Conservation (phyloP, 1,140 invertebrate species). For the Tetramorium parvispinum region DNA sequence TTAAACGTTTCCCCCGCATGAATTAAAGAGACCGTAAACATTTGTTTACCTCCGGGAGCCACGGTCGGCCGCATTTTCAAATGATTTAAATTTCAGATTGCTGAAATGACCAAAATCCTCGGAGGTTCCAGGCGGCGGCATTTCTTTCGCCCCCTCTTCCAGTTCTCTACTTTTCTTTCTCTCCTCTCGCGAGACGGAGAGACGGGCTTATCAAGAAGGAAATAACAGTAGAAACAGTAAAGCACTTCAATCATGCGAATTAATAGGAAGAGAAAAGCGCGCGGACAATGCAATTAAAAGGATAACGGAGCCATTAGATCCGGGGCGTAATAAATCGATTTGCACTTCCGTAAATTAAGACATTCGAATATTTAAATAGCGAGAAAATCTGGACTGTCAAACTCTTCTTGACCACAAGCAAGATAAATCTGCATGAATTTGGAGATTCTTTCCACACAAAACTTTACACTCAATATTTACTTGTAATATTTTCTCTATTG, state of each 20-base stretch:
- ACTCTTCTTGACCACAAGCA: background rate
- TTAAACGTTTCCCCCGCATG: conserved; percentile 39
- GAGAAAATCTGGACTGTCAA: background rate
- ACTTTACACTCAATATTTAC: too few species aligned
- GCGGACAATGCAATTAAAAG: conserved; percentile 15
- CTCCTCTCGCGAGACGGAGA: background rate
- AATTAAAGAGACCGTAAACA: conserved; percentile 55
- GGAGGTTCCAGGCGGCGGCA: conserved; percentile 27
- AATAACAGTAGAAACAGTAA: background rate
- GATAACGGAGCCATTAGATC: background rate
- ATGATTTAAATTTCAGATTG: conserved; percentile 60
- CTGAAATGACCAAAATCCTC: conserved; percentile 62
- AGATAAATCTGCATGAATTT: background rate
- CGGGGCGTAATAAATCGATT: background rate
- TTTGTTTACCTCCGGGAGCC: conserved; percentile 35
- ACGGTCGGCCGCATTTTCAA: conserved; percentile 27
- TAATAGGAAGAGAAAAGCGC: background rate
- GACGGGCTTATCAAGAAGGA: conserved; percentile 16
- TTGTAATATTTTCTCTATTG: too few species aligned
- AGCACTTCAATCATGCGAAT: conserved; percentile 1
- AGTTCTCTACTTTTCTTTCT: background rate
- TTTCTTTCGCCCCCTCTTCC: conserved; percentile 30
- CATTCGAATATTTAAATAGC: background rate
- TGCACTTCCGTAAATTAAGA: background rate
- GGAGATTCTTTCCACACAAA: background rate